phyloP scores from a whole-genome alignment of 2,797 vertebrate genomes.

The Arvicola amphibius region DNA sequence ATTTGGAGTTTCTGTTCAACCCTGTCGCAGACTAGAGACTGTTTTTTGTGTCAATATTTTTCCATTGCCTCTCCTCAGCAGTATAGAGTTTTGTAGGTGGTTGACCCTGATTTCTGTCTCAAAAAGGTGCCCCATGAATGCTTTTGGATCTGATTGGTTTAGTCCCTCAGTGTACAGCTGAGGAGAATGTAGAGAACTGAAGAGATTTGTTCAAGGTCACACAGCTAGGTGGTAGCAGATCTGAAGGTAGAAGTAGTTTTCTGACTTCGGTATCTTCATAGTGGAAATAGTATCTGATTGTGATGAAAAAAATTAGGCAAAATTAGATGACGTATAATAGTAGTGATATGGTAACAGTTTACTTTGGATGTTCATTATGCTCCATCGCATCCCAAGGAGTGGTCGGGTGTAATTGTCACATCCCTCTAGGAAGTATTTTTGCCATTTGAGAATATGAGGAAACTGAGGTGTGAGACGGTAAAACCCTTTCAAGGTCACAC shows the following conservation, averaged over 20 bases:
- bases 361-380: conserved; percentile 41
- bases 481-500: conserved; percentile 28
- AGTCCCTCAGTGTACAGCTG: conserved; percentile 42
- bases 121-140: not conserved
- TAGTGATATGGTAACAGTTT: conserved; percentile 29
- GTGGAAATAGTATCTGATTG: conserved; percentile 29
- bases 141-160: conserved; percentile 46
- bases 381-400: not conserved
- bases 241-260: conserved; percentile 37
- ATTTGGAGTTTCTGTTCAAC: conserved; percentile 70
- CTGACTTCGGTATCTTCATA: conserved; percentile 17
- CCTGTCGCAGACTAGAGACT: not conserved
- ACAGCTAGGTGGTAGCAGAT: conserved; percentile 63
- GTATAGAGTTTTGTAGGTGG: conserved; percentile 48
- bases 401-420: conserved; percentile 17
- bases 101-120: conserved; percentile 28
- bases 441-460: conserved; percentile 27
- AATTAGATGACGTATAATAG: conserved; percentile 32
- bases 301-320: conserved; percentile 1
- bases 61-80: not conserved
- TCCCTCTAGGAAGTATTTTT: conserved; percentile 11
- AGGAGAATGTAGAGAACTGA: conserved; percentile 54
- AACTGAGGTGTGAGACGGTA: conserved; percentile 23
- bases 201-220: conserved; percentile 79
- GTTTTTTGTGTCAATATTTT: conserved; percentile 57